A percentile compares a stretch with the other conserved stretches of the same genome.
These are phyloP conservation scores for Drosophila ogumai DNA, from an alignment of 1,140 invertebrate genomes.

Conservation along the genomic window DNA sequence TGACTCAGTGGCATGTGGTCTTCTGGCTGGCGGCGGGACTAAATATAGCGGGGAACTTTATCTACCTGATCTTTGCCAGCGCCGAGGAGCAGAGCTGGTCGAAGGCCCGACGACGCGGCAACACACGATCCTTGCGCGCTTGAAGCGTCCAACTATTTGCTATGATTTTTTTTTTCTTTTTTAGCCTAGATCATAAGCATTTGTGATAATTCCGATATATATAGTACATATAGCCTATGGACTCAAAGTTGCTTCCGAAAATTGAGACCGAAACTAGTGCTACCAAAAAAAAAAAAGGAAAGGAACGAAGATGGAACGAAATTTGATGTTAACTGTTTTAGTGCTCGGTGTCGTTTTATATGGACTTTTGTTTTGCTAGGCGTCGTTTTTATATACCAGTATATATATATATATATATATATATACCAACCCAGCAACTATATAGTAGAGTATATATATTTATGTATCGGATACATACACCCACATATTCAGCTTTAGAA, in stretches of 20 bases:
- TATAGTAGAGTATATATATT: conserved; percentile 23
- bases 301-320: not conserved
- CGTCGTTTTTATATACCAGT: conserved; percentile 37
- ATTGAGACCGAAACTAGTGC: conserved; percentile 37
- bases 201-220: conserved; percentile 52
- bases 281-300: conserved; percentile 23
- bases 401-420: conserved; percentile 21
- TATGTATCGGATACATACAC: conserved; percentile 24
- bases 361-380: conserved; percentile 49
- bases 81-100: conserved; percentile 93
- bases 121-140: conserved; percentile 29
- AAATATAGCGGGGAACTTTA: conserved; percentile 90
- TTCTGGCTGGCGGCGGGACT: conserved; percentile 94
- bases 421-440: conserved; percentile 10
- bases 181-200: conserved; percentile 45
- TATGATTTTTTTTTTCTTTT: conserved; percentile 11
- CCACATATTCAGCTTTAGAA: conserved; percentile 25
- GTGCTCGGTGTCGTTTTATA: conserved; percentile 43
- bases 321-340: conserved; percentile 41
- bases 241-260: conserved; percentile 31
- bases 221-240: conserved; percentile 7
- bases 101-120: not conserved
- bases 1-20: conserved; percentile 93
- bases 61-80: conserved; percentile 93
- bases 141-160: conserved; percentile 28